Percentiles rank a stretch among this genome's conserved stretches.
Conservation (phyloP, 2,113 vertebrate species). For the Psophia crepitans region DNA sequence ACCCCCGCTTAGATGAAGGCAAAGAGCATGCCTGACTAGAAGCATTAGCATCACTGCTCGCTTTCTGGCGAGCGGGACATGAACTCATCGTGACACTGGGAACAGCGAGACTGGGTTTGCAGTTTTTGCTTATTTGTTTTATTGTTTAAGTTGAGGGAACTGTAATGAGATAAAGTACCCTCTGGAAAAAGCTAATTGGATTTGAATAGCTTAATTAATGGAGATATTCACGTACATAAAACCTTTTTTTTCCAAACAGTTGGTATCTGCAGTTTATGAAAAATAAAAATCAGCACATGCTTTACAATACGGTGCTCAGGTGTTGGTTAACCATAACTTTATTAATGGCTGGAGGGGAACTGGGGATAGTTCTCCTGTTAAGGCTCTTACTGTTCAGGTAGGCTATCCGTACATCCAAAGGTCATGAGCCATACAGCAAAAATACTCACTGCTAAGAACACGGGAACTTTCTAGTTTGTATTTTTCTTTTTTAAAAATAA, state of each 20-base stretch:
- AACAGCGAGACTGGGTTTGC: neutral
- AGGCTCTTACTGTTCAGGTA: neutral
- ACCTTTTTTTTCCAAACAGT: neutral
- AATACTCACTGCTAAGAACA: neutral
- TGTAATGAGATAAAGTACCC: neutral
- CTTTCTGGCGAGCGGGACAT: neutral
- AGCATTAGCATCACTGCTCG: neutral
- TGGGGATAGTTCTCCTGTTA: neutral
- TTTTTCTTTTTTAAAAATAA: neutral
- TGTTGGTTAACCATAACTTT: neutral
- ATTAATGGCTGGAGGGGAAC: neutral
- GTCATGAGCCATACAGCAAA: neutral
- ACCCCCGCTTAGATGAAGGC: neutral
- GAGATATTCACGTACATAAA: neutral
- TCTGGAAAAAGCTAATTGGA: neutral
- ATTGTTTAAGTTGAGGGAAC: neutral
- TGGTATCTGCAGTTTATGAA: neutral
- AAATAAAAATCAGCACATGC: neutral
- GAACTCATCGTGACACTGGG: neutral
- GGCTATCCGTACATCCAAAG: neutral
- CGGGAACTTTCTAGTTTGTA: neutral
- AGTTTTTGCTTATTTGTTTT: neutral
- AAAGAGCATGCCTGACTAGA: neutral
- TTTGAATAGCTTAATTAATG: slow-evolving; percentile 13
- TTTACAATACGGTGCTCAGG: neutral